A percentile compares a stretch with the other conserved stretches of the same genome.
Conservation (phyloP, 2,797 vertebrate genomes). For the Galagoides demidoff region DNA sequence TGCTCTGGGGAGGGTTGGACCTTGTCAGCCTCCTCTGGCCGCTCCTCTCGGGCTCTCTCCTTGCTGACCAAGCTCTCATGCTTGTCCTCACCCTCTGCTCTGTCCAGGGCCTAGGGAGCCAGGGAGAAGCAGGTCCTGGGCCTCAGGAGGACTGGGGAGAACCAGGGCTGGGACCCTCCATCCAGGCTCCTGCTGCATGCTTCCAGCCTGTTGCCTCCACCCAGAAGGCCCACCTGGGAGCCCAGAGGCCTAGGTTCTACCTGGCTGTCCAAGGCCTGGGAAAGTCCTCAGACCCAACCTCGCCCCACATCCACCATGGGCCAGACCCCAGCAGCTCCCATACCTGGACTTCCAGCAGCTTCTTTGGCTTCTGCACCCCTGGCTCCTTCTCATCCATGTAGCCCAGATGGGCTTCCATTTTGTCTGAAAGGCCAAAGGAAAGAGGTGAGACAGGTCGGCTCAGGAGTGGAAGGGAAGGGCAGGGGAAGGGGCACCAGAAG, state of each 20-base stretch:
- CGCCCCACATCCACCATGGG: too few relatives aligned
- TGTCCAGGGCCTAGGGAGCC: slow-evolving; percentile 67
- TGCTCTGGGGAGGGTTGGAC: slow-evolving; percentile 86
- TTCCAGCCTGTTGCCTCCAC: not conserved
- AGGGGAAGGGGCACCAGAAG: not conserved
- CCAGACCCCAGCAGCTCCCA: slow-evolving; percentile 3
- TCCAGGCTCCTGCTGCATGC: fast-evolving
- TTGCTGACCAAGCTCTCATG: slow-evolving; percentile 68
- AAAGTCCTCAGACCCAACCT: not conserved
- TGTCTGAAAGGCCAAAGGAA: slow-evolving; percentile 88
- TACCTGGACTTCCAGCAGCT: slow-evolving; percentile 90
- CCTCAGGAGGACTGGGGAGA: not conserved
- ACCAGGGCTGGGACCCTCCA: not conserved
- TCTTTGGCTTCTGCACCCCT: slow-evolving; percentile 90
- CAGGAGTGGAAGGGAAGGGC: fast-evolving
- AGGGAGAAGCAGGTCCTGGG: not conserved
- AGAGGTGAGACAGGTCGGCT: not conserved
- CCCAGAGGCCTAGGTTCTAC: not conserved
- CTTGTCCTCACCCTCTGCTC: slow-evolving; percentile 79
- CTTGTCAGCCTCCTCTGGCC: slow-evolving; percentile 88
- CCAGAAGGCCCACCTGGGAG: not conserved
- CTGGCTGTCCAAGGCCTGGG: not conserved
- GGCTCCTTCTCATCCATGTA: slow-evolving; percentile 92
- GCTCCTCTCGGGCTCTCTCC: slow-evolving; percentile 81
- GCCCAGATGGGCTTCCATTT: slow-evolving; percentile 88